Conservation (phyloP, 2,797 vertebrate genomes). For the Melanotaenia pygmaea region DNA sequence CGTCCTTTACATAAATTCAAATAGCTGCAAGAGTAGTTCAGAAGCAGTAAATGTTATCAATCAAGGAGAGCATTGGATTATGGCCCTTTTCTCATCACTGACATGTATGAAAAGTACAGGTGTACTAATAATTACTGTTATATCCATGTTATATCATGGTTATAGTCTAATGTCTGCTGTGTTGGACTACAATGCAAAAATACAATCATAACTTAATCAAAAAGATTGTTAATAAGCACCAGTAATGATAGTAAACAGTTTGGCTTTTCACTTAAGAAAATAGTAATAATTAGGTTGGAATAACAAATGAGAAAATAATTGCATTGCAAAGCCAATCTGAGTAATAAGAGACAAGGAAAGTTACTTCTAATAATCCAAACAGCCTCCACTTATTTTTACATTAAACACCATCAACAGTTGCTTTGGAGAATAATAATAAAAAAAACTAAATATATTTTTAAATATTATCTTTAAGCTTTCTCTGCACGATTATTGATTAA, state of each 20-base stretch:
- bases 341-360: not conserved
- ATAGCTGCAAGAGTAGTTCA: constrained; percentile 39
- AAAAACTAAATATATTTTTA: not conserved
- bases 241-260: not conserved
- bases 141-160: not conserved
- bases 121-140: no score
- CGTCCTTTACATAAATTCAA: constrained; percentile 76
- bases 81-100: not conserved
- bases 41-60: constrained; percentile 60
- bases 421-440: not conserved
- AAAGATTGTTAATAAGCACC: not conserved
- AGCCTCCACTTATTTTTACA: not conserved
- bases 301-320: not conserved
- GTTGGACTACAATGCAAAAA: not conserved
- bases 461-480: not conserved
- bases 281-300: not conserved
- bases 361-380: not conserved
- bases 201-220: not conserved
- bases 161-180: not conserved
- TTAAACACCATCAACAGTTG: not conserved
- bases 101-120: not conserved
- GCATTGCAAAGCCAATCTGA: not conserved
- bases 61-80: constrained; percentile 29
- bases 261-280: not conserved
- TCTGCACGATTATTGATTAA: not conserved